Base-by-base conservation (phyloP, 2,888 invertebrate species). In the Tanytarsus gracilentus region DNA sequence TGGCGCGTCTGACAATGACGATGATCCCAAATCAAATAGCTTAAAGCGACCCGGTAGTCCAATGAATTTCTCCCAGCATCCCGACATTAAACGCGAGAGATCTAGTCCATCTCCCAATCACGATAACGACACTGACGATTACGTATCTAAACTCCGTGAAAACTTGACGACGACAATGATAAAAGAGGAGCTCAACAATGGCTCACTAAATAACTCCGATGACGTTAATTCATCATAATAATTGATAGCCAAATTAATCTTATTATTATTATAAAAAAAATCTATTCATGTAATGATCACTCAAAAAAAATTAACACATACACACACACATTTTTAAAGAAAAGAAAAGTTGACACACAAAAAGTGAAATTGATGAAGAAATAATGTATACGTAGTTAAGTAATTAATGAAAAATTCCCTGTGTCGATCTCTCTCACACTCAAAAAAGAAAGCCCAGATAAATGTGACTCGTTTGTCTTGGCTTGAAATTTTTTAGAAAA, bases 1-100 rank as follows among this genome's bases (percentile, higher is more conserved):
- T 74, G 65, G 68, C 75, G 69, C 73, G 72, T 71, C 72, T 73
- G 64, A 66, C 72, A 67, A 70, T 71, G 58, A 69, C 65, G 16
- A 72, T 8, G 16, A 44, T 71, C 23, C n/a, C n/a, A n/a, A n/a
- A n/a, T 11, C 44, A 44, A 44, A 44, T n/a, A 44, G 65, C 67
- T n/a, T n/a, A 1, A 74, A 75, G 61, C 69, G 74, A 6, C 63
- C 69, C n/a, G 71, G 67, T 40, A 74, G 72, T 61, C 74, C 75
- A 1, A 29, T 70, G 61, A 64, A 66, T 48, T 66, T 64, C 56
- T 62, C 68, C 44, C 64, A 66, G 63, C 65, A 66, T 63, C 74
- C 77, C 63, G 78, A 81, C 59, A 79, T 79, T 64, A 83, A 81
- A 71, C 76, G 78, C 62, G 82, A 85, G 72, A 73, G 73, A 4